phyloP scores from a whole-genome alignment of 2,888 invertebrate genomes.

The Pristionchus fissidentatus region DNA sequence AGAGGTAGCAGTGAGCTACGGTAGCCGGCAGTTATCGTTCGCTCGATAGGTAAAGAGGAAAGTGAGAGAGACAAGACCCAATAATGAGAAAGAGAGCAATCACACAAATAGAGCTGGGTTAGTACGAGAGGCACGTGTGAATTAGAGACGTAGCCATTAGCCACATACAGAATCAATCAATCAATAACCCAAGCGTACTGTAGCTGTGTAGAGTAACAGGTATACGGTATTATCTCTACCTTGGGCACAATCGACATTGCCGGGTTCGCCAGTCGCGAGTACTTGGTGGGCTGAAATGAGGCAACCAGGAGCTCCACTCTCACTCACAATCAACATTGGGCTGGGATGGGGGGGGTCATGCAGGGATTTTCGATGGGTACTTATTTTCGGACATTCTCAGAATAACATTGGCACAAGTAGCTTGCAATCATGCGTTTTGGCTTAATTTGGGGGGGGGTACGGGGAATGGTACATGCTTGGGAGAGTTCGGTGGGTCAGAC shows the following conservation, averaged over 20 bases:
- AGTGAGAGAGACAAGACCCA: neutral
- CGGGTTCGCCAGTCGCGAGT: constrained; percentile 33
- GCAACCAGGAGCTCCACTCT: too few species aligned
- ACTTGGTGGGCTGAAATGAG: constrained; percentile 45
- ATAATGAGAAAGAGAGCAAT: neutral
- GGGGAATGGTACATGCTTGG: neutral
- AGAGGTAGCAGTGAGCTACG: too few species aligned
- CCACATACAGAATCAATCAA: too few species aligned
- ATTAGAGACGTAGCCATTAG: neutral
- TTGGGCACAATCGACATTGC: constrained; percentile 28
- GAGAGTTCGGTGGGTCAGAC: constrained; percentile 5
- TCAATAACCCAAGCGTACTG: neutral
- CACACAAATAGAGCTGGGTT: neutral
- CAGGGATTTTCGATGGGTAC: neutral
- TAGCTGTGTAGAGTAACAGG: too few species aligned
- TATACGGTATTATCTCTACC: constrained; percentile 29
- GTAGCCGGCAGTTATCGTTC: too few species aligned
- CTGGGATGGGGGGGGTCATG: neutral
- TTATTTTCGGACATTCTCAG: too few species aligned
- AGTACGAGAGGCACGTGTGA: neutral
- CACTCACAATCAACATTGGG: neutral
- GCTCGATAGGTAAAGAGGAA: neutral
- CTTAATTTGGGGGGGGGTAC: neutral
- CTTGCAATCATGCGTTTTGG: neutral
- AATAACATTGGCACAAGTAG: neutral